A percentile compares a stretch with the other conserved stretches of the same genome.
These are phyloP conservation scores for Pheosia gnoma DNA, from an alignment of 2,888 invertebrate genomes.

Conservation along the genomic window DNA sequence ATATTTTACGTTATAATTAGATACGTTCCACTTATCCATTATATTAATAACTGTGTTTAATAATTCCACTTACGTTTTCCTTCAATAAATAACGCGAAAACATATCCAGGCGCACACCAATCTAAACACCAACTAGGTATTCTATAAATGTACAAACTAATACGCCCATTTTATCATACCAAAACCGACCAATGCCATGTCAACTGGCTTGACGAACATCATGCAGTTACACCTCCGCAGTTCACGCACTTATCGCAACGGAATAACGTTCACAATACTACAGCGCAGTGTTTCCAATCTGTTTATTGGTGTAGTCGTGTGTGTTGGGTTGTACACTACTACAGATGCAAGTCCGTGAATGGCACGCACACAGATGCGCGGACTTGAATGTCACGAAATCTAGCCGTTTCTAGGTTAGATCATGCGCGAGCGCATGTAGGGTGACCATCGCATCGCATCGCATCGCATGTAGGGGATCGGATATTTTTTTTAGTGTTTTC, in stretches of 20 bases:
- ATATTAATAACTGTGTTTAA: not conserved
- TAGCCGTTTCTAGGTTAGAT: conserved; percentile 80
- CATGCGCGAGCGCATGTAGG: conserved; percentile 67
- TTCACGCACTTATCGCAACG: conserved; percentile 23
- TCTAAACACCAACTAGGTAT: conserved; percentile 48
- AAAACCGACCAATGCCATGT: conserved; percentile 79
- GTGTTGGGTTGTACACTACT: conserved; percentile 44
- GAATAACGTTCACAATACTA: not conserved
- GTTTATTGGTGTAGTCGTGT: conserved; percentile 41
- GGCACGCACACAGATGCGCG: conserved; percentile 56
- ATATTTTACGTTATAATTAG: too few species aligned
- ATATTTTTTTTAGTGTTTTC: conserved; percentile 30
- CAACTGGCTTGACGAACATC: conserved; percentile 55
- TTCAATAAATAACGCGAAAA: conserved; percentile 22
- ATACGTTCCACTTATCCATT: too few species aligned
- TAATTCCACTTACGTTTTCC: conserved; percentile 21
- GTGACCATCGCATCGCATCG: too few species aligned
- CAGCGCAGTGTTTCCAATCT: conserved; percentile 19
- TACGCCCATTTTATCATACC: conserved; percentile 79
- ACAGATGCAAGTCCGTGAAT: conserved; percentile 55
- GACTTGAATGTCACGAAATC: conserved; percentile 79
- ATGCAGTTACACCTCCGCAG: conserved; percentile 34
- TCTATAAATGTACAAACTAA: conserved; percentile 60
- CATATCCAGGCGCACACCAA: conserved; percentile 27
- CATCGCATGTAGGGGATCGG: conserved; percentile 14